A percentile compares a stretch with the other conserved stretches of the same genome.
Evolutionary conservation across 1,140 invertebrate species (phyloP).

Genomic region (Neocloeon triangulifer): DNA sequence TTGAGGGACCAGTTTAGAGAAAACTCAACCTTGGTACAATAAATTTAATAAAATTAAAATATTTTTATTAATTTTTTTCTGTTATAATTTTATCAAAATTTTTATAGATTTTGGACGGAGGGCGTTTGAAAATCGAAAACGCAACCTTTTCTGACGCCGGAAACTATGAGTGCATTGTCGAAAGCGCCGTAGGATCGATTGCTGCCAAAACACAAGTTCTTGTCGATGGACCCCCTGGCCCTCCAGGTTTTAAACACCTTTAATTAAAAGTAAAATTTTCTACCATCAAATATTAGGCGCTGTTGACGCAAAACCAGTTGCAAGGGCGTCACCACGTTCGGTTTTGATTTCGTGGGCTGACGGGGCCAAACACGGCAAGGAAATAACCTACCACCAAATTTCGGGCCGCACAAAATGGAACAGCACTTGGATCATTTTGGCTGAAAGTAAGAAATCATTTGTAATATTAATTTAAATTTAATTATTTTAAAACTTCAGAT

Average conservation of each 20-base stretch:
- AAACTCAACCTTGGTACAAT: conserved; percentile 21
- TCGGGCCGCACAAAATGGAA: conserved; percentile 72
- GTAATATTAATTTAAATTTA: neutral
- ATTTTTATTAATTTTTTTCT: too few species aligned
- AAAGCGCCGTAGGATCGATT: conserved; percentile 65
- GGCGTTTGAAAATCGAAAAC: conserved; percentile 55
- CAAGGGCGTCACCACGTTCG: conserved; percentile 45
- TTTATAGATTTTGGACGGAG: conserved; percentile 32
- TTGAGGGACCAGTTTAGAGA: conserved; percentile 40
- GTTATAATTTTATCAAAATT: conserved; percentile 1
- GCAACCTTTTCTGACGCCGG: conserved; percentile 65
- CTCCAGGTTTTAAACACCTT: conserved; percentile 25
- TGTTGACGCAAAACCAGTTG: conserved; percentile 47
- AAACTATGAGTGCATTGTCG: conserved; percentile 70
- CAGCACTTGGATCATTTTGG: conserved; percentile 50
- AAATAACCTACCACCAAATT: conserved; percentile 50
- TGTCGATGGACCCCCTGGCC: conserved; percentile 65
- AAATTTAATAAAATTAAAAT: too few species aligned
- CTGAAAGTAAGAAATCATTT: conserved; percentile 24
- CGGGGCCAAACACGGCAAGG: conserved; percentile 58
- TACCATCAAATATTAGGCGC: conserved; percentile 25
- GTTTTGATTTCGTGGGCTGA: conserved; percentile 74
- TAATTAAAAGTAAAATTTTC: neutral
- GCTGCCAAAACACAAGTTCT: conserved; percentile 41
- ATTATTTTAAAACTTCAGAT: conserved; percentile 15